Evolutionary conservation across 2,797 vertebrate species (phyloP), one percentile per base, ranked within the genome.

Genomic region (Uromys caudimaculatus): DNA sequence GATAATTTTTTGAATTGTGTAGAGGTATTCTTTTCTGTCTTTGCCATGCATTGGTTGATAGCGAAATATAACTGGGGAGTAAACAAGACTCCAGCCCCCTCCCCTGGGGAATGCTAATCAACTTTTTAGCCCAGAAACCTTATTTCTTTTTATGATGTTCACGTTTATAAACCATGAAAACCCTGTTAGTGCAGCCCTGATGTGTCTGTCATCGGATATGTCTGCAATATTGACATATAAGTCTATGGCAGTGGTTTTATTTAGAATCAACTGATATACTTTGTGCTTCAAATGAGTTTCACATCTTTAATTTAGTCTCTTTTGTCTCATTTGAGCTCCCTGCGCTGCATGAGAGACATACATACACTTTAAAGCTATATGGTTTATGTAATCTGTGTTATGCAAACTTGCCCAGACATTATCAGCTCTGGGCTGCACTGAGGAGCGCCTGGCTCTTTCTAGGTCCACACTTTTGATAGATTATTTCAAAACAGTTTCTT

Each of bases 131-230:
- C 97, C 95, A 91, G 97, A 98, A 98, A 98, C 98, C 98, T 98
- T 98, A 98, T 99, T 99, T 98, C 98, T 98, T 98, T 98, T 99
- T 98, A 98, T 98, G 98, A 98, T 98, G 97, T 98, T 98, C 95
- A 79, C 98, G 98, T 98, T 98, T 98, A 98, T 98, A 98, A 99
- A 98, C 97, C 97, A 94, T 90, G 17, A 96, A 99, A 98, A 99
- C 97, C 96, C 97, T 0, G 93, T 98, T 98, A 98, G 97, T 96
- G 97, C 71, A 88, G 97, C 98, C 98, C 98, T 98, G 98, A 98
- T 98, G 98, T 58, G 29, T 97, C 13, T 98, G 98, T 98, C 98
- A 98, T 97, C 91, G 97, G 96, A 97, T 98, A 98, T 98, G 95
- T 98, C 95, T 98, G 97, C 98, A 98, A 91, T 98, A 98, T 98